Percentiles rank a stretch among this genome's conserved stretches.
These are phyloP conservation scores for Elephantulus edwardii DNA, from an alignment of 2,113 vertebrate genomes.

Conservation along the genomic window DNA sequence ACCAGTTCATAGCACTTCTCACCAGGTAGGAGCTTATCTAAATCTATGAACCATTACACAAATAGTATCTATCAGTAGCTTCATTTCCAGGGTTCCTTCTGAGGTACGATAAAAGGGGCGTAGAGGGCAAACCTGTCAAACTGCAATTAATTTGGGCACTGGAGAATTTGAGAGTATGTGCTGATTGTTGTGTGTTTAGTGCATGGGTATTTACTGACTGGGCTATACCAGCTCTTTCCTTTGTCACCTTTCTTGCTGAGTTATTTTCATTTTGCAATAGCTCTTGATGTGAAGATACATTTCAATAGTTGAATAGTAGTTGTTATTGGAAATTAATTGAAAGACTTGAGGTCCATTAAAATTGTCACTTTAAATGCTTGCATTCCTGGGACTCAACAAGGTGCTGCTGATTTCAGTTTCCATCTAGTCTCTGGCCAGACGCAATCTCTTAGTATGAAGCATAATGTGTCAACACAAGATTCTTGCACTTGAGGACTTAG, in stretches of 20 bases:
- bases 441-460: not conserved
- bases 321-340: not conserved
- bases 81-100: constrained; percentile 9
- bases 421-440: not conserved
- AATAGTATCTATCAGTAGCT: not conserved
- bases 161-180: not conserved
- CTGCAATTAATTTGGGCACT: not conserved
- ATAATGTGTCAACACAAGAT: not conserved
- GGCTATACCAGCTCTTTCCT: not conserved
- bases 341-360: not conserved
- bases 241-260: not conserved
- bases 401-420: not conserved
- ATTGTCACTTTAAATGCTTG: not conserved
- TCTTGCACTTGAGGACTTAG: not conserved
- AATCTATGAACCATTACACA: not conserved
- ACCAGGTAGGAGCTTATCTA: not conserved
- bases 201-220: not conserved
- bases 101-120: not conserved
- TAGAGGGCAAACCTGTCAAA: not conserved
- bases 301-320: not conserved
- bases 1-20: not conserved
- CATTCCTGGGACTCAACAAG: not conserved
- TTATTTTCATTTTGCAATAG: not conserved
- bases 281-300: constrained; percentile 15
- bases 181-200: not conserved